Percentiles rank a stretch among this genome's conserved stretches.
Evolutionary conservation across 2,888 invertebrate genomes (phyloP).

Genomic region (Ennomos erosarius): DNA sequence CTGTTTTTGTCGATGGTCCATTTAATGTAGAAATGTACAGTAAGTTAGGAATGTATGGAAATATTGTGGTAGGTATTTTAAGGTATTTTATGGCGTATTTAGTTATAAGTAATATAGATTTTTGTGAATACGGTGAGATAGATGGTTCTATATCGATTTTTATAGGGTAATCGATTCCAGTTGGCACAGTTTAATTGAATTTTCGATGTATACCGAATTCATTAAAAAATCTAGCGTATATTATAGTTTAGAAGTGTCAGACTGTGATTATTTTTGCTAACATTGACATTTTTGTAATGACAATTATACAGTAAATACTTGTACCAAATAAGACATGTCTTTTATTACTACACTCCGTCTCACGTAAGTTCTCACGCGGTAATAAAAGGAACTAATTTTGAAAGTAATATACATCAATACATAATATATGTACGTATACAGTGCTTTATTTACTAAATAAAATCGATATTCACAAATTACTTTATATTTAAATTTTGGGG

Average conservation of each 20-base stretch:
- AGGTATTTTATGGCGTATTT: conserved; percentile 31
- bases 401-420: too few species aligned
- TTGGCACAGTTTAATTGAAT: conserved; percentile 31
- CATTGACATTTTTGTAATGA: conserved; percentile 85
- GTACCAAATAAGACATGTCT: conserved; percentile 68
- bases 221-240: conserved; percentile 35
- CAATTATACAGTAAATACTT: conserved; percentile 80
- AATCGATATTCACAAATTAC: too few species aligned
- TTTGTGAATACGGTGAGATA: conserved; percentile 41
- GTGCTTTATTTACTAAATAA: too few species aligned
- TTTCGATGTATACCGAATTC: conserved; percentile 33
- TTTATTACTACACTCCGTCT: conserved; percentile 25
- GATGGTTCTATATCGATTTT: conserved; percentile 21
- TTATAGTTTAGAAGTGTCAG: conserved; percentile 70
- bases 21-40: conserved; percentile 53
- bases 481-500: too few species aligned
- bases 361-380: too few species aligned
- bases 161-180: conserved; percentile 25
- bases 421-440: too few species aligned
- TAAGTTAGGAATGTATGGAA: conserved; percentile 50
- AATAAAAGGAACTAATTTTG: too few species aligned
- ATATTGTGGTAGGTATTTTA: conserved; percentile 47
- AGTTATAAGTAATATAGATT: conserved; percentile 41
- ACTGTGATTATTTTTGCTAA: conserved; percentile 85
- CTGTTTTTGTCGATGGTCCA: conserved; percentile 50